Base-by-base conservation (phyloP, 2,113 vertebrate genomes). In the Entelurus aequoreus region DNA sequence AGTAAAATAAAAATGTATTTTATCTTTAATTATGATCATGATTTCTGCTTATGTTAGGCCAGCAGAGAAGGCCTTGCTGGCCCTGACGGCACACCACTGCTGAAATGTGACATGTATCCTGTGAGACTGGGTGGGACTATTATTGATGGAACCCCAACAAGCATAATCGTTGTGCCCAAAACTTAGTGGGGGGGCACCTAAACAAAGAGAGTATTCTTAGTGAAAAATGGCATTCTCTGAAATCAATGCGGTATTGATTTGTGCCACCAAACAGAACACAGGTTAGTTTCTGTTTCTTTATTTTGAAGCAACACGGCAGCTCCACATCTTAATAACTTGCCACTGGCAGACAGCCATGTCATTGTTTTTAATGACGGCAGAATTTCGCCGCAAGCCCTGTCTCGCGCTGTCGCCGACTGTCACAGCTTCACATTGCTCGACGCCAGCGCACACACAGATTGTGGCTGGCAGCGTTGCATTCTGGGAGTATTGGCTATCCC, bases 381-480 rank as follows among this genome's bases (percentile, higher is more conserved):
- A 36, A 53, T 60, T 70, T 65, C 38, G 35, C 59, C 54, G 52
- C 60, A 60, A 60, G 77, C 66, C 75, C 75, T 16, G 6, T 13
- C 5, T 75, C 60, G 56, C 19, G 35, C 68, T 48, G 48, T 50
- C 48, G 11, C 47, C 14, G 21, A 36, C 21, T 60, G 58, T 36
- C 19, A 62, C 38, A 61, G 50, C 67, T 78, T 69, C 74, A 75
- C 69, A 72, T 59, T 54, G 60, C 67, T 61, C 62, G 66, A 16
- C 38, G 62, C 53, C 80, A 65, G 74, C 61, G 6, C 72, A 74
- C 67, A 10, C 66, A 79, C 72, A 71, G 63, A 83, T 74, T 78
- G 9, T 61, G 72, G 70, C 72, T 76, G 65, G 77, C 84, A 78
- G 81, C 72, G 65, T 53, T 87, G 88, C 86, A 88, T 88, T 82